Conservation (phyloP, 1,140 invertebrate species). For the Heliconius himera region DNA sequence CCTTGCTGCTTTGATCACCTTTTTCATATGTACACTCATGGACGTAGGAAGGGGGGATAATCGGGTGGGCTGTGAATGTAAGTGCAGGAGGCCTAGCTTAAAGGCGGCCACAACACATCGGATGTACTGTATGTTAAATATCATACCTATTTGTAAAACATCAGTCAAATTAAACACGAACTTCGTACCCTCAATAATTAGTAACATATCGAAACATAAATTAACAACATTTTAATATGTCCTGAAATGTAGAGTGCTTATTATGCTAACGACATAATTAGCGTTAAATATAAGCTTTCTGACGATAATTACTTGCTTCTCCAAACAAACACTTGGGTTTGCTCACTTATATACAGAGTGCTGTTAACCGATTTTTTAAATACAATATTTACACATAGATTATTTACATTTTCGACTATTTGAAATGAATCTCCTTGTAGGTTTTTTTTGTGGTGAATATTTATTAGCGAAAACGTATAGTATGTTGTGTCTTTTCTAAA, state of each 20-base stretch:
- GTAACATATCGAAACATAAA: background rate
- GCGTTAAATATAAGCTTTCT: conserved; percentile 11
- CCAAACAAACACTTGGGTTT: background rate
- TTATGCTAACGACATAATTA: conserved; percentile 40
- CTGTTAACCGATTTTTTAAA: background rate
- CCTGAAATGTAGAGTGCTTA: conserved; percentile 26
- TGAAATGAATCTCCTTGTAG: too few relatives aligned
- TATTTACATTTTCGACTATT: too few relatives aligned
- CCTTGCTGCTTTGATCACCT: too few relatives aligned
- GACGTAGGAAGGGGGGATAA: too few relatives aligned
- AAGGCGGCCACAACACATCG: too few relatives aligned
- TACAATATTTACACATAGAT: background rate
- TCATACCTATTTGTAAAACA: background rate
- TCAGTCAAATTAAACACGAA: background rate
- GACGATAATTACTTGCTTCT: background rate
- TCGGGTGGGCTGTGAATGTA: too few relatives aligned
- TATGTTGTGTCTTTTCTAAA: too few relatives aligned
- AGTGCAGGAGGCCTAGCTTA: too few relatives aligned
- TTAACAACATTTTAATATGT: background rate
- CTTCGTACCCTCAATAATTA: conserved; percentile 4
- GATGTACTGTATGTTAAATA: background rate
- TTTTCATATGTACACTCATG: too few relatives aligned
- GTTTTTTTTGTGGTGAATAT: too few relatives aligned
- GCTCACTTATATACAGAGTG: background rate
- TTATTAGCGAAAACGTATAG: too few relatives aligned